A percentile compares a stretch with the other conserved stretches of the same genome.
phyloP scores from a whole-genome alignment of 2,888 invertebrate genomes.

The Bellardia bayeri region DNA sequence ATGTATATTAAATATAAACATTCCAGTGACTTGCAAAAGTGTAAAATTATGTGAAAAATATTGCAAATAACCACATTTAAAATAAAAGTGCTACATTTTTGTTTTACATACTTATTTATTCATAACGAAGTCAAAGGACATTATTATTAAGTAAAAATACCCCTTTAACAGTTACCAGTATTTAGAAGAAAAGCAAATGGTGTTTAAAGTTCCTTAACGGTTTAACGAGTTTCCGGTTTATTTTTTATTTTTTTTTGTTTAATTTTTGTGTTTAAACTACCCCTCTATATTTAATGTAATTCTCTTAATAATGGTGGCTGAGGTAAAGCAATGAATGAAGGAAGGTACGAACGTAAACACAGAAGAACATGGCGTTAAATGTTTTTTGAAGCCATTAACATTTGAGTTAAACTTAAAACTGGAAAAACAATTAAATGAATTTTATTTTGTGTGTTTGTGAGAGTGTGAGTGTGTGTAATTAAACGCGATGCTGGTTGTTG shows the following conservation, averaged over 20 bases:
- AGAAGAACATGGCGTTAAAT: slow-evolving; percentile 57
- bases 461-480: slow-evolving; percentile 20
- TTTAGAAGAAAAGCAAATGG: slow-evolving; percentile 35
- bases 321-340: slow-evolving; percentile 5
- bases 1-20: background rate
- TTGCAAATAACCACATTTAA: slow-evolving; percentile 46
- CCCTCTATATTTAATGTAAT: slow-evolving; percentile 44
- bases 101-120: slow-evolving; percentile 17
- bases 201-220: slow-evolving; percentile 53
- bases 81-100: slow-evolving; percentile 7
- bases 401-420: slow-evolving; percentile 43
- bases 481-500: slow-evolving; percentile 61
- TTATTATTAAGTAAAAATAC: slow-evolving; percentile 6
- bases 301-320: slow-evolving; percentile 42
- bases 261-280: slow-evolving; percentile 2
- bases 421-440: slow-evolving; percentile 51
- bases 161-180: background rate
- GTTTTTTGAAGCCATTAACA: slow-evolving; percentile 53
- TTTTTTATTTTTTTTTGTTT: slow-evolving; percentile 25
- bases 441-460: background rate
- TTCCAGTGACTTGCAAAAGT: slow-evolving; percentile 53
- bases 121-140: slow-evolving; percentile 29
- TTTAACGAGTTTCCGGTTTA: slow-evolving; percentile 68
- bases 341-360: background rate
- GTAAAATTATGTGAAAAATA: slow-evolving; percentile 65